Evolutionary conservation across 2,797 vertebrate species (phyloP).

Genomic region (Thunnus albacares): DNA sequence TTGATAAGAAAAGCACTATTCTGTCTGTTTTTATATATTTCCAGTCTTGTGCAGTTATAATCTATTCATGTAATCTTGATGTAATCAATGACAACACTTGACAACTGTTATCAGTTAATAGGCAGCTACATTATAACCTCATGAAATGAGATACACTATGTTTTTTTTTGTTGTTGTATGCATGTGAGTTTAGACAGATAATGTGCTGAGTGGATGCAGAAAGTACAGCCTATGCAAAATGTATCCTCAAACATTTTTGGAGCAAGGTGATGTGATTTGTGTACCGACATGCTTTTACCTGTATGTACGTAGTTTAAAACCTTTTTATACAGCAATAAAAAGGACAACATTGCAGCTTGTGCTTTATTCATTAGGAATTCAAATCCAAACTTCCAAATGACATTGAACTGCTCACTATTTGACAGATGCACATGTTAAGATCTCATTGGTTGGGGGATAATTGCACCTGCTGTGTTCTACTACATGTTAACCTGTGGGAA

Average conservation of each 20-base stretch:
- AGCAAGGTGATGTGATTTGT: conserved; percentile 34
- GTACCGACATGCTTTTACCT: conserved; percentile 36
- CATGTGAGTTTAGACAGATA: conserved; percentile 16
- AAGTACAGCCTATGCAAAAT: conserved; percentile 44
- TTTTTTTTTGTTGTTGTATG: conserved; percentile 35
- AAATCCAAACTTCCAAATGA: neutral
- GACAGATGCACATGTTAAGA: conserved; percentile 13
- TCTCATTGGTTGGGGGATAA: conserved; percentile 61
- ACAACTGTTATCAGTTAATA: conserved; percentile 30
- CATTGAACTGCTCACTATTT: conserved; percentile 25
- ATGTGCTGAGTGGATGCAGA: conserved; percentile 8
- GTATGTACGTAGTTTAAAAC: conserved; percentile 36
- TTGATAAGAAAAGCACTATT: conserved; percentile 17
- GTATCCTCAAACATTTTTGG: conserved; percentile 23
- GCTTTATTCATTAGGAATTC: neutral
- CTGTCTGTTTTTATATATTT: conserved; percentile 2
- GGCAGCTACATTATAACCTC: conserved; percentile 63
- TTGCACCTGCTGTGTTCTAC: conserved; percentile 49
- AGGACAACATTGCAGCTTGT: conserved; percentile 22
- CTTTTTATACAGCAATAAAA: conserved; percentile 59
- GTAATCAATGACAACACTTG: conserved; percentile 23
- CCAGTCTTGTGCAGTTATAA: conserved; percentile 24
- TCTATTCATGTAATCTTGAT: conserved; percentile 37
- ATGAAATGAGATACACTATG: conserved; percentile 52
- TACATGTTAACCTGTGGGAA: conserved; percentile 1